Evolutionary conservation across 2,797 vertebrate species (phyloP).

Genomic region (Cheracebus regulus): DNA sequence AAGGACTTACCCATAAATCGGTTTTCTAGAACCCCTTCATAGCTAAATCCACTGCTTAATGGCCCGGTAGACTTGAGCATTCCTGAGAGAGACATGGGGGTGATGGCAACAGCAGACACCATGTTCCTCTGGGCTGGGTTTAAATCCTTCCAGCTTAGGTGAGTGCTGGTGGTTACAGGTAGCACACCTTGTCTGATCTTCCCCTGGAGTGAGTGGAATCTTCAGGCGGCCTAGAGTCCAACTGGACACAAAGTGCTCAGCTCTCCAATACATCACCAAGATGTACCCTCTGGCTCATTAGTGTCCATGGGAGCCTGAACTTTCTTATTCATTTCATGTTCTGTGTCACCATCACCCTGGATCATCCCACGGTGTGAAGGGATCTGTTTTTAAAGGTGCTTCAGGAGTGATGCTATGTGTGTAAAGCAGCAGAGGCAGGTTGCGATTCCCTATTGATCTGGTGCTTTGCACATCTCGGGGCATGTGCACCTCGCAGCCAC

Average conservation of each 20-base stretch:
- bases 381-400: not conserved
- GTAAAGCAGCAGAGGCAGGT: not conserved
- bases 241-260: rapidly evolving
- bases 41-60: not conserved
- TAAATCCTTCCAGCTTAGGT: not conserved
- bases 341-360: not conserved
- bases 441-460: not conserved
- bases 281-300: not conserved
- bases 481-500: no score
- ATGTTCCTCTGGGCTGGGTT: not conserved
- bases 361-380: not conserved
- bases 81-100: not conserved
- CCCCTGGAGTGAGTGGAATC: not conserved
- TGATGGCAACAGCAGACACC: not conserved
- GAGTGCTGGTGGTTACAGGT: not conserved
- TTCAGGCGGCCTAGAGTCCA: not conserved
- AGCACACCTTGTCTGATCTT: not conserved
- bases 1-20: not conserved
- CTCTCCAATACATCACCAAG: not conserved
- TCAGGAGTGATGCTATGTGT: not conserved
- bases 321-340: not conserved
- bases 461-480: not conserved
- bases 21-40: not conserved
- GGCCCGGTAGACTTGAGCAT: not conserved
- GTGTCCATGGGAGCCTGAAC: not conserved